A percentile compares a stretch with the other conserved stretches of the same genome.
Conservation (phyloP, 2,888 invertebrate species). For the Dendrolimus pini region DNA sequence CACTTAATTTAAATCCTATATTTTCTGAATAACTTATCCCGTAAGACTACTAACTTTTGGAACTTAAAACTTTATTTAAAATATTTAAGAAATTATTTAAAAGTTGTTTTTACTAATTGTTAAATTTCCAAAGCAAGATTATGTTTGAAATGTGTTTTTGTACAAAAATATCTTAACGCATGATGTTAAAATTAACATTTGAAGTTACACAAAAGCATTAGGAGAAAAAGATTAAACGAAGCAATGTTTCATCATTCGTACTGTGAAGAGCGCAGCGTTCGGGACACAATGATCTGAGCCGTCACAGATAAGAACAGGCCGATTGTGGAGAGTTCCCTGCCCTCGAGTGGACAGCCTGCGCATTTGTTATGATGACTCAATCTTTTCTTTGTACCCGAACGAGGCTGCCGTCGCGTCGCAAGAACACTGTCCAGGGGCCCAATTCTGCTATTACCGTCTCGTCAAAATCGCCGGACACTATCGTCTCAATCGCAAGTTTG, state of each 20-base stretch:
- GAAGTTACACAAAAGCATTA: conserved; percentile 45
- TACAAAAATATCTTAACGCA: background rate
- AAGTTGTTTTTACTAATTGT: too few relatives aligned
- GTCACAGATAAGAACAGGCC: conserved; percentile 67
- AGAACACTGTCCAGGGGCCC: conserved; percentile 17
- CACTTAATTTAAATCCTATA: conserved; percentile 9
- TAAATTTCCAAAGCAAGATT: too few relatives aligned
- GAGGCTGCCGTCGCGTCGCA: conserved; percentile 40
- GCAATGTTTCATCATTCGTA: conserved; percentile 59
- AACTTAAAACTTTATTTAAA: too few relatives aligned
- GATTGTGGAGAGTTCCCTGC: conserved; percentile 62
- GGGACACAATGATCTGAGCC: conserved; percentile 64
- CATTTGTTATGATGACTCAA: conserved; percentile 76
- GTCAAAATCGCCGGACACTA: too few relatives aligned
- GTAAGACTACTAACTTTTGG: too few relatives aligned
- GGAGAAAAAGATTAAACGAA: conserved; percentile 59
- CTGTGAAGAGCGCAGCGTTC: conserved; percentile 57
- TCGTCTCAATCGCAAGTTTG: too few relatives aligned
- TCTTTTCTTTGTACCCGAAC: conserved; percentile 61
- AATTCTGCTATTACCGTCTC: background rate
- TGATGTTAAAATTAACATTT: background rate
- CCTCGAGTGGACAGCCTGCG: conserved; percentile 49
- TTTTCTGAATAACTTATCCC: too few relatives aligned
- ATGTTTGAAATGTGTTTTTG: background rate
- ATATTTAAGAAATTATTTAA: too few relatives aligned